A percentile compares a stretch with the other conserved stretches of the same genome.
Evolutionary conservation across 2,888 invertebrate genomes (phyloP).

Genomic region (Pterobdella sp.): DNA sequence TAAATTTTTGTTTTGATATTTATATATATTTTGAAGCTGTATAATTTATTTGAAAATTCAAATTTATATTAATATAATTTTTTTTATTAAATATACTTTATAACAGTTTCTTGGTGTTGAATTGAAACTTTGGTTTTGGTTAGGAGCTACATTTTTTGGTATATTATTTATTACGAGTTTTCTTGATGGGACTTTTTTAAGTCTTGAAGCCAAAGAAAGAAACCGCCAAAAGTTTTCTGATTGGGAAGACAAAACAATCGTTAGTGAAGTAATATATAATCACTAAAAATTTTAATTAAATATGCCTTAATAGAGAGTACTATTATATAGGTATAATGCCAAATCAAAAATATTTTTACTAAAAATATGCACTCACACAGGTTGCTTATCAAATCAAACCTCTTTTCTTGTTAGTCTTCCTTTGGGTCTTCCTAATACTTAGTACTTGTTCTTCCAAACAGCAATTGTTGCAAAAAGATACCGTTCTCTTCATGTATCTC

Average conservation of each 20-base stretch:
- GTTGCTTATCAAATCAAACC: too few species aligned
- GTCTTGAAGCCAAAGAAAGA: neutral
- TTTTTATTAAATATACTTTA: neutral
- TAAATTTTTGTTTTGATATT: neutral
- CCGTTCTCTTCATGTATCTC: too few species aligned
- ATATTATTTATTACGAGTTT: neutral
- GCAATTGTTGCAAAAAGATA: too few species aligned
- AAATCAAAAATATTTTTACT: too few species aligned
- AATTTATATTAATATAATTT: neutral
- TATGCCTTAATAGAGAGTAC: too few species aligned
- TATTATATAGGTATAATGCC: too few species aligned
- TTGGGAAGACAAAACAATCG: neutral
- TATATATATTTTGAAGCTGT: neutral
- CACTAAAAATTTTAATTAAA: too few species aligned
- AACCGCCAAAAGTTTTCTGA: neutral
- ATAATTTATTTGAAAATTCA: neutral
- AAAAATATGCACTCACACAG: too few species aligned
- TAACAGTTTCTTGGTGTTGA: constrained; percentile 1
- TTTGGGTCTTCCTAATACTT: too few species aligned
- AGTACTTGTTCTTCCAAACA: too few species aligned
- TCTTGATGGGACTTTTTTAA: neutral
- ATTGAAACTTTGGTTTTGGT: neutral
- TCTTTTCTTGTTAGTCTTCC: too few species aligned
- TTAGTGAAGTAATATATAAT: too few species aligned
- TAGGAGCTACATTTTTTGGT: neutral